Evolutionary conservation across 2,797 vertebrate species (phyloP), one percentile per base, ranked within the genome.

Genomic region (Sebastes elongatus): DNA sequence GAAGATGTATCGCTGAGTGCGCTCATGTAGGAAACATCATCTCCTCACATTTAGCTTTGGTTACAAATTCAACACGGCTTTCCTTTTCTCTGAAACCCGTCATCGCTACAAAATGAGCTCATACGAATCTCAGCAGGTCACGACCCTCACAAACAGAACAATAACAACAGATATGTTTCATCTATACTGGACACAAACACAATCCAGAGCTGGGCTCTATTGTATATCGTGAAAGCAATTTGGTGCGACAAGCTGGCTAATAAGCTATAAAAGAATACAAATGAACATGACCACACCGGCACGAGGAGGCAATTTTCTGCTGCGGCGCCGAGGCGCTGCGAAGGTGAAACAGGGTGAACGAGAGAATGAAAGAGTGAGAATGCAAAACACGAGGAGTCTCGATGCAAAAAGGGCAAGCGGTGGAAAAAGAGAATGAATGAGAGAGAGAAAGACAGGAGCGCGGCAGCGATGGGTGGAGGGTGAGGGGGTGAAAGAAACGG

Each of bases 221-320:
- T 53, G 7, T 70, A 2, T 14, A 32, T 46, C 67, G 27, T 71
- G 13, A 49, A 76, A 83, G 63, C 71, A 64, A 86, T 89, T 71
- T 72, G 55, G 18, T 70, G 46, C 32, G 5, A 82, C 66, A 76
- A 60, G 38, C 71, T 46, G 56, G 66, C 61, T 79, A 78, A 81
- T 82, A 74, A 78, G 20, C 61, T 25, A 23, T 53, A 62, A 42
- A 83, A 64, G 49, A 80, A 77, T 38, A 74, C 70, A 78, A 85
- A 81, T 35, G 61, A 14, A 82, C 77, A 73, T 6, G 11, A 71
- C 16, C 80, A 46, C 13, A 38, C 3, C 3, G 1, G 56, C 38
- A 20, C 27, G 57, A 76, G 59, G 68, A 79, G 71, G 77, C 69
- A 75, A 78, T 76, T 65, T 80, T 57, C 30, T 60, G 42, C 56